phyloP scores from a whole-genome alignment of 2,888 invertebrate species.

The Anoncus sp. region DNA sequence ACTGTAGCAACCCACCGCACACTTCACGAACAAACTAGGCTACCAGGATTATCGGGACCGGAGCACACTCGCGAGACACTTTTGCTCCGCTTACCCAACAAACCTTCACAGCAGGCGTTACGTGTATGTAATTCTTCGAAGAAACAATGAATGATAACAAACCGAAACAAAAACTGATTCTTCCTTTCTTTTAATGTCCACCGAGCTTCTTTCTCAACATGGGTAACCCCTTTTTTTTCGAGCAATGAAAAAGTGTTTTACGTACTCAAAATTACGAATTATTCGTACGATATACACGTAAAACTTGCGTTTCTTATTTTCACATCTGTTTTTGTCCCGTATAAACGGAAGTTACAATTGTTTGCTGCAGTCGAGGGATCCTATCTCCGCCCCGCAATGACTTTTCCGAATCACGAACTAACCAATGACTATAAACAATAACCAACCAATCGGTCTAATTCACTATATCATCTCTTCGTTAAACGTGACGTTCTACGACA shows the following conservation, averaged over 20 bases:
- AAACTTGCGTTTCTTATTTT: background rate
- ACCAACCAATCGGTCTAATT: slow-evolving; percentile 38
- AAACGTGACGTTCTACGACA: slow-evolving; percentile 35
- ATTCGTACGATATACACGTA: slow-evolving; percentile 14
- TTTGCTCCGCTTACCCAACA: slow-evolving; percentile 27
- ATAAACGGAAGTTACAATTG: too few relatives aligned
- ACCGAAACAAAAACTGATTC: background rate
- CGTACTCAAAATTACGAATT: background rate
- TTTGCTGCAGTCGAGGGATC: too few relatives aligned
- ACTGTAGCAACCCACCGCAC: slow-evolving; percentile 43
- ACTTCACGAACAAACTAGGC: slow-evolving; percentile 54
- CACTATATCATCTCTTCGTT: slow-evolving; percentile 28
- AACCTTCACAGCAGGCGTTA: slow-evolving; percentile 22
- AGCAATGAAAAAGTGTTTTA: slow-evolving; percentile 16
- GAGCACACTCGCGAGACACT: slow-evolving; percentile 57
- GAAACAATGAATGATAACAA: background rate
- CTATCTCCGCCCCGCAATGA: too few relatives aligned
- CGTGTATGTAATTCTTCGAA: background rate
- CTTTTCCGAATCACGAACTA: slow-evolving; percentile 36
- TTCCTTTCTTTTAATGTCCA: slow-evolving; percentile 5
- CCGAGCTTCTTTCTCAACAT: slow-evolving; percentile 27
- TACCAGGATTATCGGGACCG: slow-evolving; percentile 56
- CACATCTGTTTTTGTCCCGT: slow-evolving; percentile 23
- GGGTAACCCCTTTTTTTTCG: background rate
- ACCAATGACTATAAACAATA: slow-evolving; percentile 40